Conservation (phyloP, 92 coral and sea anemone species). For the Phenganax stokvisi region DNA sequence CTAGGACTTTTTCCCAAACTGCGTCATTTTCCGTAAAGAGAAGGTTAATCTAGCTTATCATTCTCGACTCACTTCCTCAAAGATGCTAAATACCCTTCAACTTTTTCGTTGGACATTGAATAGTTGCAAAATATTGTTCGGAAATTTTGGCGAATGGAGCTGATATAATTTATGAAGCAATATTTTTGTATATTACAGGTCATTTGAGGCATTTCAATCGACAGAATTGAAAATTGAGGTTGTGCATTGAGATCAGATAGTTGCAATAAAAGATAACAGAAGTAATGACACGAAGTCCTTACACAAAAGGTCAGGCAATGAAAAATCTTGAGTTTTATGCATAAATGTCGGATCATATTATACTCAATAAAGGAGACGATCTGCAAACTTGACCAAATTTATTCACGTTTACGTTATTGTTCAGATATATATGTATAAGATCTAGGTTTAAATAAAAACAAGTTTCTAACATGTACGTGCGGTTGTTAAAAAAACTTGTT, state of each 20-base stretch:
- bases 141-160: background rate
- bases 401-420: too few species aligned
- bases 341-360: too few species aligned
- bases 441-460: too few species aligned
- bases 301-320: too few species aligned
- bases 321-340: too few species aligned
- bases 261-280: background rate
- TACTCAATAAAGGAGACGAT: too few species aligned
- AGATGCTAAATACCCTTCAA: background rate
- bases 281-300: background rate
- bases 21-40: background rate
- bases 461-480: too few species aligned
- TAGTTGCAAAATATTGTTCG: background rate
- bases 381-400: too few species aligned
- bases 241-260: background rate
- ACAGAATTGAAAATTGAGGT: constrained; percentile 6
- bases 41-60: background rate
- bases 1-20: background rate
- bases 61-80: background rate
- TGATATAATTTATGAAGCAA: background rate
- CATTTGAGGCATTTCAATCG: constrained; percentile 17
- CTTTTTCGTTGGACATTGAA: background rate
- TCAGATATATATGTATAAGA: too few species aligned
- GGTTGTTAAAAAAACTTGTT: too few species aligned
- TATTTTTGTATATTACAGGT: background rate